Percentiles rank a stretch among this genome's conserved stretches.
Evolutionary conservation across 2,797 vertebrate genomes (phyloP).

Genomic region (Channallabes apus): DNA sequence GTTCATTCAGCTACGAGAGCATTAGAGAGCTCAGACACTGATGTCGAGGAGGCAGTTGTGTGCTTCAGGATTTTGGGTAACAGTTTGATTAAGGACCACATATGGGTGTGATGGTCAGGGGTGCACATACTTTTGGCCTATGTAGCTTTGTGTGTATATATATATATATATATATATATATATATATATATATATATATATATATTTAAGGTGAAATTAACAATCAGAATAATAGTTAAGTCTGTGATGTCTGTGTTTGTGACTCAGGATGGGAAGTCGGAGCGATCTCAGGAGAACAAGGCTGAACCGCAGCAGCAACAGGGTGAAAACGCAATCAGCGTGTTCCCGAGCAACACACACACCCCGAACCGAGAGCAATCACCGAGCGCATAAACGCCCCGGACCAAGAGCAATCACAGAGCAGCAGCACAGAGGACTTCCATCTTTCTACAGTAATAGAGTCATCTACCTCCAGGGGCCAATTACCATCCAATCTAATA

Average conservation of each 20-base stretch:
- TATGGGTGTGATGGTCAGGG: not conserved
- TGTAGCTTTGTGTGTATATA: not conserved
- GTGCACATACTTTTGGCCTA: not conserved
- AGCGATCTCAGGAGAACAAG: conserved; percentile 84
- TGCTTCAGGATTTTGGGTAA: no score
- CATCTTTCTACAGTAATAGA: conserved; percentile 84
- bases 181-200: not conserved
- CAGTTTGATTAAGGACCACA: not conserved
- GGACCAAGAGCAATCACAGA: conserved; percentile 68
- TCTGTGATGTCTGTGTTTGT: not conserved
- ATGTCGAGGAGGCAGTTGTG: no score
- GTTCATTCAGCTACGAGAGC: no score
- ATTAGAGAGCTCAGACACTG: no score
- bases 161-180: no score
- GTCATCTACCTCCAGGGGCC: conserved; percentile 98
- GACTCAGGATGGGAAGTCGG: conserved; percentile 83
- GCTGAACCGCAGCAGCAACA: conserved; percentile 40
- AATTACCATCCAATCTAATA: conserved; percentile 70
- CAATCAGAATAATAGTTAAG: not conserved
- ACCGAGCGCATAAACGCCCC: conserved; percentile 67
- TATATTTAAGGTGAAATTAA: not conserved
- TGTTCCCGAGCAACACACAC: conserved; percentile 57
- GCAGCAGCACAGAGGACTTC: conserved; percentile 90
- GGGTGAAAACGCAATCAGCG: conserved; percentile 57
- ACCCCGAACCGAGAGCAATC: conserved; percentile 68